Base-by-base conservation (phyloP, 2,888 invertebrate genomes). In the Pollenia amentaria region DNA sequence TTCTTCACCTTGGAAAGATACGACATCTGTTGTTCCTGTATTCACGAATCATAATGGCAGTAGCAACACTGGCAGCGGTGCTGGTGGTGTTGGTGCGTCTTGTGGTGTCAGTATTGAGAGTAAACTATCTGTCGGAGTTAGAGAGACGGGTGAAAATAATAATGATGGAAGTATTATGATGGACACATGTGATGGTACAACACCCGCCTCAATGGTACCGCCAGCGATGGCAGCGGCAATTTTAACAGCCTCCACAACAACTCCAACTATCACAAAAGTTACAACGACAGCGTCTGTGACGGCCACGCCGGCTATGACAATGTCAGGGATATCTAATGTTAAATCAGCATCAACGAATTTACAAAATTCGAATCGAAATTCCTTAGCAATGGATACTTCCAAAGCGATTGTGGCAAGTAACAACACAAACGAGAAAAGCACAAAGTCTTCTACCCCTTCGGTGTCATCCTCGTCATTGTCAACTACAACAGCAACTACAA, bases 141-240 rank as follows among this genome's bases (percentile, higher is more conserved):
- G 44, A 10, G 29, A 29, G 29, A 21, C 82, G 42, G 81, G 70
- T 67, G 75, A 85, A 60, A 62, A 82, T 73, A 60, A 60, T 8
- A 84, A 72, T 48, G 77, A 64, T 18, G 80, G 69, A 77, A 83
- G 70, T 81, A 85, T 85, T 65, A 67, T 83, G 76, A 87, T 79
- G 79, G 83, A 88, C 82, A 79, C 87, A 75, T 88, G 87, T 87
- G 88, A 88, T 85, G 88, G 80, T 81, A 65, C 81, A 77, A 72
- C 67, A 82, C 70, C 78, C 60, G 69, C 69, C 70, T 70, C 84
- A 29, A 72, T 60, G 40, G 51, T 64, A 18, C 72, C 77, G 46
- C 64, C 62, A 67, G 75, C 79, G 70, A 78, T 77, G 69, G 55
- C 21, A 73, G 84, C 80, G 86, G 70, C 53, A 84, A 60, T 51